Percentiles rank a stretch among this genome's conserved stretches.
These are phyloP conservation scores for Luperina nickerlii DNA, from an alignment of 2,888 invertebrate genomes.

Conservation along the genomic window DNA sequence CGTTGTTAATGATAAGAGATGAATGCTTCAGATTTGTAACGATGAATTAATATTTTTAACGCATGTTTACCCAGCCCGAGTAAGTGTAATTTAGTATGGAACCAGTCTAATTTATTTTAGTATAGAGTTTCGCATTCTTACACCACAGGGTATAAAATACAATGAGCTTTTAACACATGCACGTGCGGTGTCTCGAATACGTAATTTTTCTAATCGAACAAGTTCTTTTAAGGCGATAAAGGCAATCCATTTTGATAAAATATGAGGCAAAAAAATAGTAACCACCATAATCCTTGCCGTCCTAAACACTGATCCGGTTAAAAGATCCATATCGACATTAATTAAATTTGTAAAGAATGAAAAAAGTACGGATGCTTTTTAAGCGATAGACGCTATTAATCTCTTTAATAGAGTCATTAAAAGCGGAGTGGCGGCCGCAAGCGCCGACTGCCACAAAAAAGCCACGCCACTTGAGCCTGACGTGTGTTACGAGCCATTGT, in stretches of 20 bases:
- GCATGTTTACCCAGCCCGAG: neutral
- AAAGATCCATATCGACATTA: slow-evolving; percentile 84
- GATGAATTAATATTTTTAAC: slow-evolving; percentile 26
- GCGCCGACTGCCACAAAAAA: slow-evolving; percentile 73
- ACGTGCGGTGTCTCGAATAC: neutral
- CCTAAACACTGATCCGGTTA: slow-evolving; percentile 65
- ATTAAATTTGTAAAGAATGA: slow-evolving; percentile 87
- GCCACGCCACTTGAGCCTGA: slow-evolving; percentile 67
- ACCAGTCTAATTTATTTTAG: neutral
- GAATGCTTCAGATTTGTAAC: slow-evolving; percentile 38
- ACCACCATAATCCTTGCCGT: slow-evolving; percentile 31
- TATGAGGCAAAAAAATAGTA: slow-evolving; percentile 30
- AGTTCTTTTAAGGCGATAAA: slow-evolving; percentile 12
- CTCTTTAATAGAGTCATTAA: slow-evolving; percentile 90
- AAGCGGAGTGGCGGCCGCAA: slow-evolving; percentile 81
- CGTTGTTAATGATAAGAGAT: slow-evolving; percentile 42
- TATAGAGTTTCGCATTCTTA: neutral
- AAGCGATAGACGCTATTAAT: slow-evolving; percentile 86
- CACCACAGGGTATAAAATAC: neutral
- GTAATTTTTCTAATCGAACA: slow-evolving; percentile 27
- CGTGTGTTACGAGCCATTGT: slow-evolving; percentile 69
- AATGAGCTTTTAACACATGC: neutral
- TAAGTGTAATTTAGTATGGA: neutral
- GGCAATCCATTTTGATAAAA: slow-evolving; percentile 5
- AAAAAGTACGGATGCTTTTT: slow-evolving; percentile 83